These are phyloP conservation scores for Leptinotarsa rubiginosa DNA, from an alignment of 2,888 invertebrate species.

Conservation along the genomic window DNA sequence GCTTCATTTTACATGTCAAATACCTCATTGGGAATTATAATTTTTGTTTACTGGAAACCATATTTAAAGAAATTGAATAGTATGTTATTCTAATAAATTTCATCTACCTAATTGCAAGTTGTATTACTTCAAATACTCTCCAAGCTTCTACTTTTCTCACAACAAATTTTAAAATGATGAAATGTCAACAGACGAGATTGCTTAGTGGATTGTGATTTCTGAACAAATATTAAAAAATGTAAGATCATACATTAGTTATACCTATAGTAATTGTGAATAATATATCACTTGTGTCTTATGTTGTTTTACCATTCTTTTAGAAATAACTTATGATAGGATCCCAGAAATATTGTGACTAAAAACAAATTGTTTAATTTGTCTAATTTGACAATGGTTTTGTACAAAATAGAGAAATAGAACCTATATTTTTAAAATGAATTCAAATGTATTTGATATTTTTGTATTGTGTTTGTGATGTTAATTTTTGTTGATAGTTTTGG, in stretches of 20 bases:
- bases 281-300: not conserved
- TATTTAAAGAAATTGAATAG: no score
- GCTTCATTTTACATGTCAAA: no score
- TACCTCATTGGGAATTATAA: no score
- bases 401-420: constrained; percentile 36
- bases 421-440: constrained; percentile 44
- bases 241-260: constrained; percentile 1
- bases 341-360: constrained; percentile 22
- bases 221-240: not conserved
- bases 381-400: constrained; percentile 36
- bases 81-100: not conserved
- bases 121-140: not conserved
- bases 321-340: not conserved
- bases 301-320: not conserved
- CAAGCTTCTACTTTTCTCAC: not conserved
- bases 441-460: constrained; percentile 44
- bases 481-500: constrained; percentile 35
- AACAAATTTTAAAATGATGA: not conserved
- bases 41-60: no score
- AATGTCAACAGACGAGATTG: not conserved
- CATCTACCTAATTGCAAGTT: not conserved
- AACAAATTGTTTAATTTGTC: constrained; percentile 32
- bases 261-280: constrained; percentile 1
- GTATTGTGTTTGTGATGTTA: constrained; percentile 41
- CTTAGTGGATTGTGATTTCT: not conserved